Conservation (phyloP, 1,140 invertebrate species). For the Linepithema humile region DNA sequence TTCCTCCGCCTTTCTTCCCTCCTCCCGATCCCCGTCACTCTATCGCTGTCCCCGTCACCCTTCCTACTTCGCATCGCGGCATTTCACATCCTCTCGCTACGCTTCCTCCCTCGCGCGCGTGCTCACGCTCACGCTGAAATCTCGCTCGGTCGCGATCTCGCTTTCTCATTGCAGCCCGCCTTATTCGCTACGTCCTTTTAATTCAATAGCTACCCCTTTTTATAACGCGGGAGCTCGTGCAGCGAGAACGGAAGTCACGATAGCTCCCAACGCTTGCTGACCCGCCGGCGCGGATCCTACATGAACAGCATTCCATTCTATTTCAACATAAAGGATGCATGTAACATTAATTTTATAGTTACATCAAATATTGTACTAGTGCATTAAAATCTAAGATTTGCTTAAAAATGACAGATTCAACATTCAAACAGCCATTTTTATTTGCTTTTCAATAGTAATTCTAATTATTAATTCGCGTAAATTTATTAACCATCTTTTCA, state of each 20-base stretch:
- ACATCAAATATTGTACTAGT: not conserved
- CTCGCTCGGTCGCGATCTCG: slow-evolving; percentile 32
- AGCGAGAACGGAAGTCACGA: slow-evolving; percentile 64
- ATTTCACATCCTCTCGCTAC: slow-evolving; percentile 20
- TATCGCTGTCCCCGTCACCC: not conserved
- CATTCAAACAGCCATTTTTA: too few species aligned
- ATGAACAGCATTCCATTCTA: slow-evolving; percentile 21
- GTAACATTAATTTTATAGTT: slow-evolving; percentile 20
- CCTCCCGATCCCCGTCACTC: slow-evolving; percentile 8
- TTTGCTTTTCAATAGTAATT: not conserved
- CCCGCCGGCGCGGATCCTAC: not conserved
- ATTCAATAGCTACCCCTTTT: slow-evolving; percentile 80
- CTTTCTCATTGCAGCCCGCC: slow-evolving; percentile 34
- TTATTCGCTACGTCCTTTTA: slow-evolving; percentile 78
- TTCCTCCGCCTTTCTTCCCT: slow-evolving; percentile 61
- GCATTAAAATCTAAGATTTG: not conserved
- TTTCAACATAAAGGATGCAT: not conserved
- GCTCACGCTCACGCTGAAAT: slow-evolving; percentile 11
- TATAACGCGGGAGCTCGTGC: slow-evolving; percentile 62
- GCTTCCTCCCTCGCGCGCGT: not conserved
- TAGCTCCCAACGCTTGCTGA: slow-evolving; percentile 49
- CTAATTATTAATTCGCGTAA: not conserved
- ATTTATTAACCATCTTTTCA: too few species aligned
- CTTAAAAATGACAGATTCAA: not conserved
- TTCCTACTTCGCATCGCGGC: not conserved